A percentile compares a stretch with the other conserved stretches of the same genome.
Conservation (phyloP, 2,888 invertebrate species). For the Eurois occulta region DNA sequence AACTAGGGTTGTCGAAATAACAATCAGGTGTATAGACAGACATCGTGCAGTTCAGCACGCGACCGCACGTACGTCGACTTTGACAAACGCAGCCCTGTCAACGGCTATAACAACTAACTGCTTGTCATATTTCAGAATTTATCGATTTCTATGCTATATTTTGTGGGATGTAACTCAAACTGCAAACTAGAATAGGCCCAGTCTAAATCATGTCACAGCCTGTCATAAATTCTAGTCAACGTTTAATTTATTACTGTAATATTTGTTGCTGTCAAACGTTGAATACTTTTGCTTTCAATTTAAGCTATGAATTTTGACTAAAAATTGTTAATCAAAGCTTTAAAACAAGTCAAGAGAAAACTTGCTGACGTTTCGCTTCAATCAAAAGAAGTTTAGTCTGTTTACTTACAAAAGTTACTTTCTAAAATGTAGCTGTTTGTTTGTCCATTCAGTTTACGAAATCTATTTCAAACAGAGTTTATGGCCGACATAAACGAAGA, state of each 20-base stretch:
- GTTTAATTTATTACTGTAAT: conserved; percentile 17
- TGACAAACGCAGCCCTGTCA: conserved; percentile 54
- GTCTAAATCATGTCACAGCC: neutral
- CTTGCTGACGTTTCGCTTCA: conserved; percentile 22
- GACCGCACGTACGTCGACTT: conserved; percentile 48
- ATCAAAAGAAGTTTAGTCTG: conserved; percentile 32
- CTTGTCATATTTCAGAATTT: conserved; percentile 8
- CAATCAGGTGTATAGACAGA: conserved; percentile 51
- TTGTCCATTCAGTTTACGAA: conserved; percentile 52
- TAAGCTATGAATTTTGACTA: conserved; percentile 2
- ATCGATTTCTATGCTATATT: conserved; percentile 4
- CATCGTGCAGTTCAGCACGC: conserved; percentile 25
- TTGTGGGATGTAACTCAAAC: neutral
- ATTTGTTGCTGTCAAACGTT: conserved; percentile 17
- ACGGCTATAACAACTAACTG: conserved; percentile 23
- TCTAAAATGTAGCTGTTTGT: conserved; percentile 52
- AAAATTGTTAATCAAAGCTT: conserved; percentile 32
- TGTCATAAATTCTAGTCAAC: conserved; percentile 15
- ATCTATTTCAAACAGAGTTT: conserved; percentile 60
- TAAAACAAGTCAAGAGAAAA: conserved; percentile 24
- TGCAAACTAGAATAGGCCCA: conserved; percentile 5
- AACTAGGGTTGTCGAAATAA: conserved; percentile 59
- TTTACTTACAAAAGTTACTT: conserved; percentile 35
- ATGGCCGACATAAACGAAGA: conserved; percentile 61
- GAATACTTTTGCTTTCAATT: conserved; percentile 14